Base-by-base conservation (phyloP, 2,888 invertebrate genomes). In the Eretmocerus hayati region DNA sequence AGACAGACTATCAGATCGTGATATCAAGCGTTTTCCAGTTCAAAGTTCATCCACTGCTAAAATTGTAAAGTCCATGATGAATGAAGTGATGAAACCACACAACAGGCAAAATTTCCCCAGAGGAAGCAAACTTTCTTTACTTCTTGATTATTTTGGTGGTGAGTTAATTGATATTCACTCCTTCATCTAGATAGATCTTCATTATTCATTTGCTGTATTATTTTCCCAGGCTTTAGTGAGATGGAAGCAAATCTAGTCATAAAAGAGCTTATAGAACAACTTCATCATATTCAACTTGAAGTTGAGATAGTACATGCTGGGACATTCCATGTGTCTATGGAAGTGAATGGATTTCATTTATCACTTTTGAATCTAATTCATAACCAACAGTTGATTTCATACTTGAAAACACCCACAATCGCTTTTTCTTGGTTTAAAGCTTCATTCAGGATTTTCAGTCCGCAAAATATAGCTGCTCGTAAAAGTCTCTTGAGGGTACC, bases 71-170 rank as follows among this genome's bases (percentile, higher is more conserved):
- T 18, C 30, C 19, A 11, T 52, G 15, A 37, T 54, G 18, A 15
- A 39, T 45, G 19, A 42, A 21, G 20, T 43, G 13, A 38, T 49
- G 15, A 19, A 36, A 26, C 15, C 15, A n/a, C 42, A 54, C 35
- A 11, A 48, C 11, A 19, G 5, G 19, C 18, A 39, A 32, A 47
- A 38, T 19, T 58, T 59, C 51, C 37, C 49, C 21, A 41, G 40
- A 37, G 53, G 56, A 22, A 49, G 66, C 62, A 60, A 66, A 43
- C 77, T 86, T 13, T 81, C 79, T 1, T 74, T 84, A 15, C 72
- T 88, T 59, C 68, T 90, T 9, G 87, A 87, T 70, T 90, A 90
- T 65, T 71, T 87, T 45, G 88, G 89, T 35, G 80, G 80, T 23
- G 84, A 66, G 74, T 15, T 13, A 33, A 15, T 8, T 26, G 35